A percentile compares a stretch with the other conserved stretches of the same genome.
These are phyloP conservation scores for Holothuria glaberrima DNA, from an alignment of 35 echinoderm and acorn worm genomes.

Conservation along the genomic window DNA sequence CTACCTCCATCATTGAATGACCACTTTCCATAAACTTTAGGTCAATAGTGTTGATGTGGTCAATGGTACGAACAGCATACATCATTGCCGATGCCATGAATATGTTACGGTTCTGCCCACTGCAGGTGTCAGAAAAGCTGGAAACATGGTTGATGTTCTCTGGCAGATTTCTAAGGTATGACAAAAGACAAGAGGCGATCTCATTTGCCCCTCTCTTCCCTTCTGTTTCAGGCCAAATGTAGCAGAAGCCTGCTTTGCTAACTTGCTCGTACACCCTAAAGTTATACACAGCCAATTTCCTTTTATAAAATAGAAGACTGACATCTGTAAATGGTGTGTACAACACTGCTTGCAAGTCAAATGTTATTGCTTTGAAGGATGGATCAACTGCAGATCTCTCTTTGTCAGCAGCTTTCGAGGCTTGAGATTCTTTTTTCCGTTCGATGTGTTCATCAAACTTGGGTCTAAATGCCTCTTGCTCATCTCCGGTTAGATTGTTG, in stretches of 20 bases:
- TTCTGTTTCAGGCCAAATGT: not conserved
- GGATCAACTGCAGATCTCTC: not conserved
- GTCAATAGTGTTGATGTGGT: not conserved
- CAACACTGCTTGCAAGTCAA: not conserved
- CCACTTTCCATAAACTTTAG: not conserved
- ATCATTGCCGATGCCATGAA: not conserved
- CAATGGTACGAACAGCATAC: conserved; percentile 3
- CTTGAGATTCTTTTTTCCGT: not conserved
- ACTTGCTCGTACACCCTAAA: not conserved
- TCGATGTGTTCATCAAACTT: not conserved
- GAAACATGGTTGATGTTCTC: not conserved
- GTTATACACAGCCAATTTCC: not conserved
- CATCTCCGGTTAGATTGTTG: not conserved
- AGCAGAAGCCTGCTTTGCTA: not conserved
- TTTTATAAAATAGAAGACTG: not conserved
- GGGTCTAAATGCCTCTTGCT: not conserved
- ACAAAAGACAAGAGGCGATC: not conserved
- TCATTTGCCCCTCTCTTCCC: not conserved
- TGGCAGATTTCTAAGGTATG: not conserved
- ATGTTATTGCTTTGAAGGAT: not conserved
- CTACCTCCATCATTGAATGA: not conserved
- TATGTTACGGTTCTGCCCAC: not conserved
- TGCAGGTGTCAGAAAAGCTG: not conserved
- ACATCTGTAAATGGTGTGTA: not conserved
- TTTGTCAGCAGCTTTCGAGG: not conserved